These are phyloP conservation scores for Ecliptopera silaceata DNA, from an alignment of 2,888 invertebrate genomes.

Conservation along the genomic window DNA sequence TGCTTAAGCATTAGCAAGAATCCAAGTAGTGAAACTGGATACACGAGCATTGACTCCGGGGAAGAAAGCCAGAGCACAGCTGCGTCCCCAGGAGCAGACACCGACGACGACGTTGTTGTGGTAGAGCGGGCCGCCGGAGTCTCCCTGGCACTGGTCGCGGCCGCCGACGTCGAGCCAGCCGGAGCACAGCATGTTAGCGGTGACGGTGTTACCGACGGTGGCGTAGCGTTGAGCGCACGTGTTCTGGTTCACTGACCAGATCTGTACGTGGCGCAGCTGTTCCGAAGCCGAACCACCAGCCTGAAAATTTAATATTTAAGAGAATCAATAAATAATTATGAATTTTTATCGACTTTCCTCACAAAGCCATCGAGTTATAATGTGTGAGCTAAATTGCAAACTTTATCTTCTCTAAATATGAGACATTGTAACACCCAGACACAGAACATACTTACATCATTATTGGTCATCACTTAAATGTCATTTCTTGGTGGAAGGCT, in stretches of 20 bases:
- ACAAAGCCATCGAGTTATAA: too few species aligned
- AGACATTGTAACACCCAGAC: too few species aligned
- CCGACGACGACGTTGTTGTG: conserved; percentile 46
- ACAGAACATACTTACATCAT: too few species aligned
- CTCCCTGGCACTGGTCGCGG: conserved; percentile 45
- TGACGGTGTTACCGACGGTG: conserved; percentile 23
- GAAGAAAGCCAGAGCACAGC: conserved; percentile 38
- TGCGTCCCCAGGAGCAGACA: conserved; percentile 43
- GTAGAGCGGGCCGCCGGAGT: conserved; percentile 47
- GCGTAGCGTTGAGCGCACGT: conserved; percentile 37
- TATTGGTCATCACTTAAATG: too few species aligned
- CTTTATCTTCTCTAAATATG: too few species aligned
- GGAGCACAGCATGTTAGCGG: conserved; percentile 47
- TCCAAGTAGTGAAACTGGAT: conserved; percentile 33
- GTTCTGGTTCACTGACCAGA: conserved; percentile 47
- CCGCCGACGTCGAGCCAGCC: conserved; percentile 44
- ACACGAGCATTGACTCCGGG: conserved; percentile 47
- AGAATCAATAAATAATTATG: not conserved
- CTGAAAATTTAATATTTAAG: conserved; percentile 36
- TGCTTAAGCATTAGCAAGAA: conserved; percentile 20
- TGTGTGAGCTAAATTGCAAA: too few species aligned
- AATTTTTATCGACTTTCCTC: too few species aligned
- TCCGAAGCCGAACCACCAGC: conserved; percentile 36
- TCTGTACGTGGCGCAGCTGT: conserved; percentile 48
- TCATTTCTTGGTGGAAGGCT: too few species aligned